Conservation (phyloP, 2,888 invertebrate species). For the Heliconius aoede region DNA sequence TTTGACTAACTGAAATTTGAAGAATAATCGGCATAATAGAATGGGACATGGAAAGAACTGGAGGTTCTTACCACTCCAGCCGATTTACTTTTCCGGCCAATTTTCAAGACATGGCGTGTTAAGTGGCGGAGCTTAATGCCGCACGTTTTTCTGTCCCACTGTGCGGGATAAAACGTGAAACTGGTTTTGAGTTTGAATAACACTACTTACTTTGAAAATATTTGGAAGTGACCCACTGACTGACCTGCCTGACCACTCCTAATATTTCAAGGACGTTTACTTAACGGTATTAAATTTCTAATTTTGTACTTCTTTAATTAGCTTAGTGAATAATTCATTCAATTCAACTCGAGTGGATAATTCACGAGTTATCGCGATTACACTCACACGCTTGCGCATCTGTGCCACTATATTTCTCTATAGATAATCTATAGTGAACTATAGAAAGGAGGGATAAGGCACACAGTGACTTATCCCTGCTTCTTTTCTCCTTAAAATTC, state of each 20-base stretch:
- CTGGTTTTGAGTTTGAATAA: background rate
- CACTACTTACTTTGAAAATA: constrained; percentile 4
- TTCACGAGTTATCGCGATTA: too few species aligned
- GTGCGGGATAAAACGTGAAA: too few species aligned
- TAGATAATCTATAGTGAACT: too few species aligned
- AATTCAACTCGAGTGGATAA: too few species aligned
- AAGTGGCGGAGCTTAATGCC: background rate
- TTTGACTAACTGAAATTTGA: too few species aligned
- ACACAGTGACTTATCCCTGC: background rate
- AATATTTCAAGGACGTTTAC: constrained; percentile 44
- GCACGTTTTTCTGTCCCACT: too few species aligned
- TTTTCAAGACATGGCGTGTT: background rate
- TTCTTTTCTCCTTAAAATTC: background rate
- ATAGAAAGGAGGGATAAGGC: too few species aligned
- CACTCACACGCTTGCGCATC: background rate
- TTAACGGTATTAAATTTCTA: constrained; percentile 42
- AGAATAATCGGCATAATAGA: too few species aligned
- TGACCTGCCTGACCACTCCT: constrained; percentile 37
- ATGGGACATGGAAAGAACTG: background rate
- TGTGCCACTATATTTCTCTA: background rate
- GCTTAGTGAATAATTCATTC: too few species aligned
- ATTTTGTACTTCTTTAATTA: background rate
- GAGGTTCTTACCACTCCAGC: too few species aligned
- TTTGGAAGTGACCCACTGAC: constrained; percentile 48
- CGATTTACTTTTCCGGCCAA: too few species aligned